Evolutionary conservation across 2,113 vertebrate species (phyloP).

Genomic region (Ginglymostoma cirratum): DNA sequence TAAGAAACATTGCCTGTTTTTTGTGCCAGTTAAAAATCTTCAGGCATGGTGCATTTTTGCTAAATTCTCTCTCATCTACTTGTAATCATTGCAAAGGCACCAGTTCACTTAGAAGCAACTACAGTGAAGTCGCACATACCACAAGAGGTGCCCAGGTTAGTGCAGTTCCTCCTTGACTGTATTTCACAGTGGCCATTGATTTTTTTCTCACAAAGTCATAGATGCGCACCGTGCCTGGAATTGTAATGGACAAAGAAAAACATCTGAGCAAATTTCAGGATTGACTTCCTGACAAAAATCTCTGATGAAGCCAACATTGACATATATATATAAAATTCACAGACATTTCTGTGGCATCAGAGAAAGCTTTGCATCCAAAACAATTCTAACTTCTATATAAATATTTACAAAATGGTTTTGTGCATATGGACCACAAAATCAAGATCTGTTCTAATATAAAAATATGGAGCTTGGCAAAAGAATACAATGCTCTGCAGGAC

Average conservation of each 20-base stretch:
- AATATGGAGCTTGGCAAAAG: not conserved
- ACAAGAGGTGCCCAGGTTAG: slow-evolving; percentile 71
- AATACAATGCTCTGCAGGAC: not conserved
- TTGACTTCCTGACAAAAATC: not conserved
- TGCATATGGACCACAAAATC: not conserved
- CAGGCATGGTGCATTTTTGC: not conserved
- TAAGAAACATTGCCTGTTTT: not conserved
- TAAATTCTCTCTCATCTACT: not conserved
- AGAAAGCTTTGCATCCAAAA: not conserved
- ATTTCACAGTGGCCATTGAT: slow-evolving; percentile 60
- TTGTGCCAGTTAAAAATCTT: not conserved
- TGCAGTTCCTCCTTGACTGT: slow-evolving; percentile 78
- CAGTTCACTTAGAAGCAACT: not conserved
- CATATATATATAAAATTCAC: not conserved
- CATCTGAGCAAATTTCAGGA: not conserved
- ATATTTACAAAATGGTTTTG: not conserved
- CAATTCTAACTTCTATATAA: not conserved
- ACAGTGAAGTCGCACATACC: slow-evolving; percentile 55
- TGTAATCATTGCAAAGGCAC: not conserved
- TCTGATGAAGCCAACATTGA: not conserved
- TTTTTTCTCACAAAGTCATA: slow-evolving; percentile 76
- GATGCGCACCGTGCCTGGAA: slow-evolving; percentile 71
- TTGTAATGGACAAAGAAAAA: not conserved
- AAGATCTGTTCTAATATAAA: not conserved
- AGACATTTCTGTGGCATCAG: not conserved